Conservation (phyloP, 2,113 vertebrate genomes). For the Syrmaticus mikado region DNA sequence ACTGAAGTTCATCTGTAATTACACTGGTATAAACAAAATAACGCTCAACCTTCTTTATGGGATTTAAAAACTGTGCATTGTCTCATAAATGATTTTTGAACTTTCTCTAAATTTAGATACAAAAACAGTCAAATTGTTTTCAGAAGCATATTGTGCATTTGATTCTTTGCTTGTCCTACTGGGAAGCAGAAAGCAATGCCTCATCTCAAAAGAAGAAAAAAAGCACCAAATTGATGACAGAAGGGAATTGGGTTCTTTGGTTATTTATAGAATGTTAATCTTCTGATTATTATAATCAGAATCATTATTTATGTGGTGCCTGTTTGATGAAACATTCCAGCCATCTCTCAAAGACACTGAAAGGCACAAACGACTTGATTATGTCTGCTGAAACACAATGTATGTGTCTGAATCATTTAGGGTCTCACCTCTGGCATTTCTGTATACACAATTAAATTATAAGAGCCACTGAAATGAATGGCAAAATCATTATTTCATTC, state of each 20-base stretch:
- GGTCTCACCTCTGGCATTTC: neutral
- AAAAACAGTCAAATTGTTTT: neutral
- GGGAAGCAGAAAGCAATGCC: neutral
- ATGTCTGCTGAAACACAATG: neutral
- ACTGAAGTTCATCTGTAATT: neutral
- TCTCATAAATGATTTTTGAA: neutral
- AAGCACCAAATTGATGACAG: neutral
- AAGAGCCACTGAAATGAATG: neutral
- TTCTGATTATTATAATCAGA: constrained; percentile 39
- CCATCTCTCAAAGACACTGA: constrained; percentile 18
- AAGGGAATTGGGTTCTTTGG: neutral
- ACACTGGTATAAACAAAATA: neutral
- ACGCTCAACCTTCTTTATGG: neutral
- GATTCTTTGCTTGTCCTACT: neutral
- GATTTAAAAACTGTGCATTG: neutral
- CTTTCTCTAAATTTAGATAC: neutral
- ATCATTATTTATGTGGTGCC: constrained; percentile 35
- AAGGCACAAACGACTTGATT: constrained; percentile 7
- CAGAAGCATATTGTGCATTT: neutral
- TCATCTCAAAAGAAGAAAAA: neutral
- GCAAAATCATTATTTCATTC: neutral
- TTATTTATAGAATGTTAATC: constrained; percentile 34
- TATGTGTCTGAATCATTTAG: neutral
- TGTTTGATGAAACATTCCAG: constrained; percentile 34
- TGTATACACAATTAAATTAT: neutral